Conservation (phyloP, 2,113 vertebrate genomes). For the Calcarius ornatus region DNA sequence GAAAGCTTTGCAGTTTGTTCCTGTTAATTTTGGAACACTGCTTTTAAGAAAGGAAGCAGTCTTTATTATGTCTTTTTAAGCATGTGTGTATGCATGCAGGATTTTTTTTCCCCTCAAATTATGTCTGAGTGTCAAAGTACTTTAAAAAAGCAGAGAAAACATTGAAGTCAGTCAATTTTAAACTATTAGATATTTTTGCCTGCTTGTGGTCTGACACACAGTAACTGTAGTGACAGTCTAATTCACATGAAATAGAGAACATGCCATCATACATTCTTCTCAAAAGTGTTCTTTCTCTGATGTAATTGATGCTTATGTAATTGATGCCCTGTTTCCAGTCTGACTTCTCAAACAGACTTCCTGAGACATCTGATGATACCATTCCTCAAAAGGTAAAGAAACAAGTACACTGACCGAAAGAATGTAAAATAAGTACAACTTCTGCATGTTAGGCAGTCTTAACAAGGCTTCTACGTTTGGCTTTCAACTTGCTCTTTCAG, state of each 20-base stretch:
- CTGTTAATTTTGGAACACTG: not conserved
- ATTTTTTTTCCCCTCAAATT: not conserved
- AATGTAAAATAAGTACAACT: constrained; percentile 48
- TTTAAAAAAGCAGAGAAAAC: not conserved
- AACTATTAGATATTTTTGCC: not conserved
- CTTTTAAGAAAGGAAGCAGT: not conserved
- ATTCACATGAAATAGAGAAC: not conserved
- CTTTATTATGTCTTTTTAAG: not conserved
- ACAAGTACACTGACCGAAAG: constrained; percentile 7
- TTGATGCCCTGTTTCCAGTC: constrained; percentile 82
- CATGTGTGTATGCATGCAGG: rapidly evolving
- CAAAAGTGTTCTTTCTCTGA: constrained; percentile 68
- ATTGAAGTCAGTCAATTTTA: not conserved
- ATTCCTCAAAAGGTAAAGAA: constrained; percentile 83
- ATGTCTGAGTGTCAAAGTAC: not conserved
- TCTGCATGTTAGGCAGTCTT: constrained; percentile 76
- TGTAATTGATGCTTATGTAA: constrained; percentile 56
- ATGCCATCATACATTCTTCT: constrained; percentile 31
- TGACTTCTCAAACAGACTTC: constrained; percentile 78
- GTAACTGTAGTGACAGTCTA: not conserved
- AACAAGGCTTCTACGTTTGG: constrained; percentile 66
- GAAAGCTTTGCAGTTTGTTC: not conserved
- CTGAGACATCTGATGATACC: constrained; percentile 79
- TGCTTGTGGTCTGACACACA: not conserved
- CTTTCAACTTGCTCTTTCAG: constrained; percentile 58